Percentiles rank a stretch among this genome's conserved stretches.
Evolutionary conservation across 2,888 invertebrate genomes (phyloP).

Genomic region (Macrosiphum euphorbiae): DNA sequence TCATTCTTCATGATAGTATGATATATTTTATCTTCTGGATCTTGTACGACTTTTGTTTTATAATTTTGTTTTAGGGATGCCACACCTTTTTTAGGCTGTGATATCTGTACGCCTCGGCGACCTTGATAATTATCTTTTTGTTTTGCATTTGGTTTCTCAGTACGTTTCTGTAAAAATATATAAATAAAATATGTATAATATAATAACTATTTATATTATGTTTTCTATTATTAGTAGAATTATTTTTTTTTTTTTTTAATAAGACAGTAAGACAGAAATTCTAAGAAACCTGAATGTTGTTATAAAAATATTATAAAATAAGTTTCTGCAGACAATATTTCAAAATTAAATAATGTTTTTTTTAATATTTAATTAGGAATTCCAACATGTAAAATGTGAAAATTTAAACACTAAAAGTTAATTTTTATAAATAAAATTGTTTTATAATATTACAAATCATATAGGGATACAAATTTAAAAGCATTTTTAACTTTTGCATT

Average conservation of each 20-base stretch:
- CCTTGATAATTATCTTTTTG: slow-evolving; percentile 51
- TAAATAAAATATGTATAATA: background rate
- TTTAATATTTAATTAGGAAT: background rate
- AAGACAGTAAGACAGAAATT: too few species aligned
- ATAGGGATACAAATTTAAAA: background rate
- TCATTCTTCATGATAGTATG: slow-evolving; percentile 72
- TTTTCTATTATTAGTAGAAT: background rate
- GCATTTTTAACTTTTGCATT: background rate
- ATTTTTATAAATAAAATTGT: background rate
- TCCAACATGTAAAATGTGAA: background rate
- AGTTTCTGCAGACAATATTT: background rate
- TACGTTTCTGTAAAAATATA: slow-evolving; percentile 59
- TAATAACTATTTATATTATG: background rate
- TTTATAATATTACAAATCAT: background rate
- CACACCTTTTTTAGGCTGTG: slow-evolving; percentile 64
- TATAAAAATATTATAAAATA: background rate
- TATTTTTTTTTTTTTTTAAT: background rate
- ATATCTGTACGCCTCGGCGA: slow-evolving; percentile 51
- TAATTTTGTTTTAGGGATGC: slow-evolving; percentile 55
- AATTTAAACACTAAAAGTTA: background rate
- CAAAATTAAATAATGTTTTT: background rate
- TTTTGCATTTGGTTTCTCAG: slow-evolving; percentile 63
- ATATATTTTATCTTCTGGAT: slow-evolving; percentile 67
- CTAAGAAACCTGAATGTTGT: too few species aligned
- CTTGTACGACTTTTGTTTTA: slow-evolving; percentile 63